Base-by-base conservation (phyloP, 2,113 vertebrate species). In the Oryzias melastigma region DNA sequence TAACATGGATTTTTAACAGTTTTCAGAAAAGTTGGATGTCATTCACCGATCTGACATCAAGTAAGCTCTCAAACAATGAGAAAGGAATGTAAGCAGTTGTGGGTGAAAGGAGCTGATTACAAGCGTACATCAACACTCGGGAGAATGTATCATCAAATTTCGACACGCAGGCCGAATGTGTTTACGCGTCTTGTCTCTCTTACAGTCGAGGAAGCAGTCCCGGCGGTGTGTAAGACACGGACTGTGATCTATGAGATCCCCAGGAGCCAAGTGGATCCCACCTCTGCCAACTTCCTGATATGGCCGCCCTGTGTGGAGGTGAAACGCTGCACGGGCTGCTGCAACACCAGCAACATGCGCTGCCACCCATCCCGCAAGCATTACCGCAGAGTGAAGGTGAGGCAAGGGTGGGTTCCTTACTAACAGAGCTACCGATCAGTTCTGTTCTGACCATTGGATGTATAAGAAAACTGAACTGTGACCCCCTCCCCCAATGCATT, bases 261-360 rank as follows among this genome's bases (percentile, higher is more conserved):
- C 78, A 94, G 97, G 85, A 97, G 96, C 86, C 96, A 98, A 92
- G 96, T 99, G 50, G 97, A 99, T 86, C 94, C 97, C 80, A 98
- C 97, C 1, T 95, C 97, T 1, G 96, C 96, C 83, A 99, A 98
- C 88, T 99, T 99, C 86, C 91, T 99, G 90, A 95, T 99, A 87
- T 99, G 97, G 97, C 97, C 97, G 0, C 94, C 96, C 4, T 99
- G 97, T 3, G 97, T 99, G 90, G 97, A 99, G 91, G 97, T 99
- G 88, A 96, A 91, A 52, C 95, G 97, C 62, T 99, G 97, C 86
- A 98, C 97, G 0, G 97, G 97, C 84, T 99, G 97, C 73, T 98
- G 97, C 89, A 98, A 98, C 87, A 98, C 96, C 65, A 95, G 94
- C 90, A 98, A 95, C 0, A 93, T 97, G 89, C 94, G 92, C 81